Conservation (phyloP, 2,888 invertebrate species). For the Caenorhabditis sp. region DNA sequence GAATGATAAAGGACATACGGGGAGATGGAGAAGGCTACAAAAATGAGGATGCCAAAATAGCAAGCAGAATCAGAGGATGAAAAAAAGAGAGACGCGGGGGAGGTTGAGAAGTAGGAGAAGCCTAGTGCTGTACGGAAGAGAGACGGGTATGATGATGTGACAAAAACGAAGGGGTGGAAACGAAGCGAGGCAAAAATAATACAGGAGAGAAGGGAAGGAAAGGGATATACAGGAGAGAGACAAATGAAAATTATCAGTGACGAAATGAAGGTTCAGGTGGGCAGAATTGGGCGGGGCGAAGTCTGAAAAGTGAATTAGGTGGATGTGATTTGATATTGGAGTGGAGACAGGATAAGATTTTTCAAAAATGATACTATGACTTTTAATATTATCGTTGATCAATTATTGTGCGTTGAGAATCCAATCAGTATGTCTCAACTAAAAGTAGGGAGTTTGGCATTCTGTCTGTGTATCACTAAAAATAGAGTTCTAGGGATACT, state of each 20-base stretch:
- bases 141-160: constrained; percentile 46
- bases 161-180: constrained; percentile 23
- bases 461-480: no score
- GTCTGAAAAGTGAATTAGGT: constrained; percentile 18
- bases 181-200: constrained; percentile 39
- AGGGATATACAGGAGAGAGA: constrained; percentile 13
- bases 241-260: constrained; percentile 33
- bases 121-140: constrained; percentile 6
- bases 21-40: constrained; percentile 46
- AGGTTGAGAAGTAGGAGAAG: constrained; percentile 22
- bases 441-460: no score
- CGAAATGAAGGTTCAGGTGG: constrained; percentile 29
- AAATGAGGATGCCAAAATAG: constrained; percentile 32
- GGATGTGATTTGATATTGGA: neutral
- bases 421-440: no score
- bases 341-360: neutral
- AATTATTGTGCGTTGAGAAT: no score
- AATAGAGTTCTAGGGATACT: no score
- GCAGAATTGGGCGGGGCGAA: constrained; percentile 5
- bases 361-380: constrained; percentile 13
- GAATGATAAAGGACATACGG: constrained; percentile 16
- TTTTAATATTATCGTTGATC: no score
- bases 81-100: constrained; percentile 16
- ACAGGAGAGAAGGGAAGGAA: constrained; percentile 30
- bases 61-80: constrained; percentile 24